Conservation (phyloP, 1,140 invertebrate species). For the Leptoteleia sp. region DNA sequence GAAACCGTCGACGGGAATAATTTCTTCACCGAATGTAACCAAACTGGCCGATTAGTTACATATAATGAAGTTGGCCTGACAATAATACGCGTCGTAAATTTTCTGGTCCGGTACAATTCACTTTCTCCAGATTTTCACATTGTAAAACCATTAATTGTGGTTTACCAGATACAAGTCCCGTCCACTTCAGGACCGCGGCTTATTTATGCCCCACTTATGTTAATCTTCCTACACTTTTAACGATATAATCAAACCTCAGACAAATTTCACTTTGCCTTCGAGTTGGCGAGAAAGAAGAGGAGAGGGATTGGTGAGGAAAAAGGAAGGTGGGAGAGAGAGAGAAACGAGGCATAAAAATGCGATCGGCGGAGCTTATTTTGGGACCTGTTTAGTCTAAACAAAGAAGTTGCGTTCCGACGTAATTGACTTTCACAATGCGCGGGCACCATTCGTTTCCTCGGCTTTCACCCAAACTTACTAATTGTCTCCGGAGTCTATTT, state of each 20-base stretch:
- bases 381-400: constrained; percentile 8
- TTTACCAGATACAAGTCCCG: constrained; percentile 20
- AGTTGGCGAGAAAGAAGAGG: neutral
- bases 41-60: constrained; percentile 13
- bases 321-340: too few relatives aligned
- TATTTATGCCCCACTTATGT: constrained; percentile 34
- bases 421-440: constrained; percentile 39
- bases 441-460: constrained; percentile 9
- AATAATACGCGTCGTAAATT: constrained; percentile 38
- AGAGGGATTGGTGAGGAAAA: too few relatives aligned
- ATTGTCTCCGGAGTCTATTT: constrained; percentile 2
- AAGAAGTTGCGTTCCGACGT: constrained; percentile 9
- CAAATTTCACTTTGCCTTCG: constrained; percentile 18
- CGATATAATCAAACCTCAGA: constrained; percentile 21
- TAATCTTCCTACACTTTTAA: constrained; percentile 15
- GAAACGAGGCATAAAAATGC: constrained; percentile 1
- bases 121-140: constrained; percentile 40
- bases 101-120: constrained; percentile 5
- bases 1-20: neutral
- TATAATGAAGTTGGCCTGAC: constrained; percentile 24
- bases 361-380: neutral
- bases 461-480: constrained; percentile 34
- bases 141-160: constrained; percentile 35
- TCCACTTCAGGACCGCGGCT: constrained; percentile 9
- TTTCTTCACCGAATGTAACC: constrained; percentile 4